Base-by-base conservation (phyloP, 2,113 vertebrate species). In the Platanista minor region DNA sequence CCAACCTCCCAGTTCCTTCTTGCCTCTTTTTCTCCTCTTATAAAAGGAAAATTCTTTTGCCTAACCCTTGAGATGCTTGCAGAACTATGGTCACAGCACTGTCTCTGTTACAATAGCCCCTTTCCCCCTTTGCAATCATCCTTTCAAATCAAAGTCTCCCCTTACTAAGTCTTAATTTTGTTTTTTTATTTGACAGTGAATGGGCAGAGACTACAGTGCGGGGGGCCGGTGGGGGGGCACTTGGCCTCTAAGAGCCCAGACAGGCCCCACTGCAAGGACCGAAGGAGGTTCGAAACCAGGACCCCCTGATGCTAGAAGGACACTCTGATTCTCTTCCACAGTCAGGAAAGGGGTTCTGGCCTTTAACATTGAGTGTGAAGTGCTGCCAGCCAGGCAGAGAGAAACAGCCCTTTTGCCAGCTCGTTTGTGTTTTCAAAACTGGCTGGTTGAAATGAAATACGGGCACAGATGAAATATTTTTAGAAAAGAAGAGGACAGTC, bases 401-500 rank as follows among this genome's bases (percentile, higher is more conserved):
- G 71, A 87, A 93, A 78, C 18, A 92, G 20, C 14, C 20, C 8
- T 46, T 94, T 84, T 74, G 59, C 80, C 33, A 93, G 62, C 80
- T 92, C 85, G 39, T 94, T 87, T 97, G 43, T 92, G 74, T 92
- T 93, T 96, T 92, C 43, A 66, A 46, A 82, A 87, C 49, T n/a
- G 41, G 43, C 25, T 85, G 59, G 81, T 89, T 90, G 80, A 83
- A 80, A 52, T 80, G 49, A 94, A 91, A 86, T 87, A 64, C 3
- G 57, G 83, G 49, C n/a, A 0, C 43, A 69, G 89, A 71, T 71
- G 52, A 85, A 87, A 82, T 93, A 43, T 91, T 91, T 94, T 75
- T 52, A 64, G 52, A 77, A 77, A 94, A 78, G n/a, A 71, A 93
- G 94, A 89, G 82, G 31, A 43, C 18, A 57, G 4, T 87, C 78